These are phyloP conservation scores for Ischnura elegans DNA, from an alignment of 2,888 invertebrate genomes.

Conservation along the genomic window DNA sequence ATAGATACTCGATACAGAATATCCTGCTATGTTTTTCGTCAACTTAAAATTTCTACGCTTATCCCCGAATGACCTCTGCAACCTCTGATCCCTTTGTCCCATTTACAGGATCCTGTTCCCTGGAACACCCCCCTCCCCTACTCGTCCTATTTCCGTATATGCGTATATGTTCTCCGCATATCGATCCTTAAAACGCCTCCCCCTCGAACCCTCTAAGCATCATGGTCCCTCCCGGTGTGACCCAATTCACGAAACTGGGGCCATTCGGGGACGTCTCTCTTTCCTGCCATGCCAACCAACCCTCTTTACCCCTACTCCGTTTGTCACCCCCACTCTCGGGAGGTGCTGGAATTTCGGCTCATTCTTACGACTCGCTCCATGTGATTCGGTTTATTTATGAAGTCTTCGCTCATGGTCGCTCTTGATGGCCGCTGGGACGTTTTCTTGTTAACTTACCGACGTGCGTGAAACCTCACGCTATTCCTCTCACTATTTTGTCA, in stretches of 20 bases:
- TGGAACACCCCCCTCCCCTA: not conserved
- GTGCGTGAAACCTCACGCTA: no score
- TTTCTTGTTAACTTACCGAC: no score
- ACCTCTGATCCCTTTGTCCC: not conserved
- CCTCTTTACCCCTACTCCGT: no score
- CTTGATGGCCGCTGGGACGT: no score
- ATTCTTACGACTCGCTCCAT: no score
- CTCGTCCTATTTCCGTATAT: not conserved
- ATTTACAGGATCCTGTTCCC: not conserved
- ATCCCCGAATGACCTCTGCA: not conserved
- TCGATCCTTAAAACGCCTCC: not conserved
- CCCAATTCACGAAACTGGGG: slow-evolving; percentile 39
- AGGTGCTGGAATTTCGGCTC: no score
- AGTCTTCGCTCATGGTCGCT: no score
- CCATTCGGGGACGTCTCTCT: slow-evolving; percentile 39
- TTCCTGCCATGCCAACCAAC: no score
- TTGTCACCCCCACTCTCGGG: not conserved
- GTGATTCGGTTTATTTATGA: no score
- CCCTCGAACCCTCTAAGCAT: not conserved
- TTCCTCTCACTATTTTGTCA: no score
- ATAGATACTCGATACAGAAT: not conserved
- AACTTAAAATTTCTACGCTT: no score
- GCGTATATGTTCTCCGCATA: not conserved
- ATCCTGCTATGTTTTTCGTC: not conserved
- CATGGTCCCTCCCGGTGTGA: not conserved